Evolutionary conservation across 2,888 invertebrate species (phyloP).

Genomic region (Syrphus vitripennis): DNA sequence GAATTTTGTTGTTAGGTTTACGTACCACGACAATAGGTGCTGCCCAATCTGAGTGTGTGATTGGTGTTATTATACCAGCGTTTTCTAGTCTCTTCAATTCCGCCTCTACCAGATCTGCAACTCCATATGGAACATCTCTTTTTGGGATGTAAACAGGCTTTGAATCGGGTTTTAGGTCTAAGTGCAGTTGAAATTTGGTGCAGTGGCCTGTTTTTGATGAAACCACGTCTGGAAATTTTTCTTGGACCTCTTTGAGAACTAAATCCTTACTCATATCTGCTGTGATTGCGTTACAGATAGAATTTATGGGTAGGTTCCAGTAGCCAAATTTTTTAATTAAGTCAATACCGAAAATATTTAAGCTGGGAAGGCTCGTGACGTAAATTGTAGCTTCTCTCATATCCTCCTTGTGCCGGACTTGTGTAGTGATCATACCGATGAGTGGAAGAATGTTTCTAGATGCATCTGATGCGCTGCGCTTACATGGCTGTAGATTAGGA

Average conservation of each 20-base stretch:
- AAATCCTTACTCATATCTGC: background rate
- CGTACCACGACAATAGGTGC: constrained; percentile 35
- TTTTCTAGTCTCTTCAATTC: constrained; percentile 17
- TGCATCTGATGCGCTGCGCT: background rate
- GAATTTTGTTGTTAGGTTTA: constrained; percentile 33
- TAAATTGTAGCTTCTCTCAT: background rate
- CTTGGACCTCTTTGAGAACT: background rate
- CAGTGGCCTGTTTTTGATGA: constrained; percentile 8
- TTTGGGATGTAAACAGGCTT: constrained; percentile 45
- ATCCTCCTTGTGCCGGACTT: background rate
- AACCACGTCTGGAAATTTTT: constrained; percentile 15
- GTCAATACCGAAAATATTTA: background rate
- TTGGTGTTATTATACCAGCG: constrained; percentile 36
- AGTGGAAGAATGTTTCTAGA: background rate
- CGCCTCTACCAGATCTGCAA: constrained; percentile 33
- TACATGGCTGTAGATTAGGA: background rate
- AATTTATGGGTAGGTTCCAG: constrained; percentile 1
- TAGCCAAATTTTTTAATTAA: background rate
- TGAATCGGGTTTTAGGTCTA: constrained; percentile 18
- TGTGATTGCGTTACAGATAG: background rate
- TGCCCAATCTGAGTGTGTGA: constrained; percentile 52
- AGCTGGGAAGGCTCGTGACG: background rate
- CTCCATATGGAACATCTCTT: constrained; percentile 59
- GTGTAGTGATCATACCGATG: background rate
- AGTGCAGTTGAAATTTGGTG: constrained; percentile 24